Base-by-base conservation (phyloP, 2,797 vertebrate species). In the Acanthopagrus latus region DNA sequence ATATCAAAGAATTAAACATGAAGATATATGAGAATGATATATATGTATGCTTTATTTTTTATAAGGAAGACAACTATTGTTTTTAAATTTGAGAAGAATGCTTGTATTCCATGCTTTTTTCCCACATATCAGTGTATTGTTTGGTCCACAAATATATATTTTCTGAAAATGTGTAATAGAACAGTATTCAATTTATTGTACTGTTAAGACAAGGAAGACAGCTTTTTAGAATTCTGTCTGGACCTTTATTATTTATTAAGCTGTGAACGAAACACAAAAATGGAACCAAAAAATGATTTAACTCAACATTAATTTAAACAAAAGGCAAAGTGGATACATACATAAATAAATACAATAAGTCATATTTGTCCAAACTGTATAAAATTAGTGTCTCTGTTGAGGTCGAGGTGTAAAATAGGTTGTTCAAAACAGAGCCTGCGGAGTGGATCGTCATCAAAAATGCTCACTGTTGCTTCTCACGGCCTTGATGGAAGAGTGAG, bases 281-380 rank as follows among this genome's bases (percentile, higher is more conserved):
- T 3, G 9, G 5, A 64, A 41, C 3, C 27, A 9, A 7, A 54
- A 27, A 7, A 4, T 65, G 7, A 68, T 5, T 48, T 2, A 41
- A 64, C 38, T 38, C 5, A 18, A 41, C 13, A 78, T 80, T 64
- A 68, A 38, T 10, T 47, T 80, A 17, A 16, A 4, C 17, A 64
- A 75, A 29, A 43, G 5, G 4, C 16, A 20, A 5, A 1, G 46
- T 38, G 27, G 13, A 46, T 68, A 65, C 13, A 50, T 17, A 47
- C 23, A 68, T 48, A 72, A 73, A 70, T 74, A 75, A 69, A 76
- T 58, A 67, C 25, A 67, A n/a, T 0, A 21, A 43, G 2, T 43
- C 0, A 25, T 55, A 65, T 57, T 43, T 11, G 58, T 62, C 4
- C 12, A 73, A 64, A 29, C 51, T 54, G 0, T 48, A n/a, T 23